These are phyloP conservation scores for Tonatia bakeri DNA, from an alignment of 2,113 vertebrate species.

Conservation along the genomic window DNA sequence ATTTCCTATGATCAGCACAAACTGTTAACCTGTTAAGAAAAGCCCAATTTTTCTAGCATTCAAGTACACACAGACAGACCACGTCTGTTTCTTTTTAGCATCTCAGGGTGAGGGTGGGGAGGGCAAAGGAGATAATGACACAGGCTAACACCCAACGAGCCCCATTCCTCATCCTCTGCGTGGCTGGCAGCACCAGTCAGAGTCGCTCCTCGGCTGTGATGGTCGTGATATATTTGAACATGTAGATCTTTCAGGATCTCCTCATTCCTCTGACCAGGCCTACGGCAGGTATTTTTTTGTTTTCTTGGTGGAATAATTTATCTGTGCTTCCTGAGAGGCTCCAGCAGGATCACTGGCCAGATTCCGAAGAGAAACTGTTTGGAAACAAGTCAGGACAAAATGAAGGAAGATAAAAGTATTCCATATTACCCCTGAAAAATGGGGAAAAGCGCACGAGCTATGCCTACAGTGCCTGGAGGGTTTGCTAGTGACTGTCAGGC, in stretches of 20 bases:
- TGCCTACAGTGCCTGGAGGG: not conserved
- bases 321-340: slow-evolving; percentile 90
- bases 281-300: not conserved
- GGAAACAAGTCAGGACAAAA: slow-evolving; percentile 56
- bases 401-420: slow-evolving; percentile 39
- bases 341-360: slow-evolving; percentile 93
- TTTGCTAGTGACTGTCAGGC: not conserved
- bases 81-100: slow-evolving; percentile 61
- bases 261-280: slow-evolving; percentile 56
- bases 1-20: slow-evolving; percentile 76
- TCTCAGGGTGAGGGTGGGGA: slow-evolving; percentile 34
- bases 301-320: slow-evolving; percentile 37
- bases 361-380: slow-evolving; percentile 92
- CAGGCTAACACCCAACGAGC: slow-evolving; percentile 55
- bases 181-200: not conserved
- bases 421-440: not conserved
- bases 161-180: slow-evolving; percentile 53
- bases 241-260: slow-evolving; percentile 47
- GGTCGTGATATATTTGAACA: not conserved
- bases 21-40: slow-evolving; percentile 71
- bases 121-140: slow-evolving; percentile 62
- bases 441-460: not conserved
- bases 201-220: not conserved
- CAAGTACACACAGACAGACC: slow-evolving; percentile 72
- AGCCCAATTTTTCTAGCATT: slow-evolving; percentile 62